Percentiles rank a stretch among this genome's conserved stretches.
Evolutionary conservation across 2,797 vertebrate species (phyloP).

Genomic region (Melanotaenia trifasciata): DNA sequence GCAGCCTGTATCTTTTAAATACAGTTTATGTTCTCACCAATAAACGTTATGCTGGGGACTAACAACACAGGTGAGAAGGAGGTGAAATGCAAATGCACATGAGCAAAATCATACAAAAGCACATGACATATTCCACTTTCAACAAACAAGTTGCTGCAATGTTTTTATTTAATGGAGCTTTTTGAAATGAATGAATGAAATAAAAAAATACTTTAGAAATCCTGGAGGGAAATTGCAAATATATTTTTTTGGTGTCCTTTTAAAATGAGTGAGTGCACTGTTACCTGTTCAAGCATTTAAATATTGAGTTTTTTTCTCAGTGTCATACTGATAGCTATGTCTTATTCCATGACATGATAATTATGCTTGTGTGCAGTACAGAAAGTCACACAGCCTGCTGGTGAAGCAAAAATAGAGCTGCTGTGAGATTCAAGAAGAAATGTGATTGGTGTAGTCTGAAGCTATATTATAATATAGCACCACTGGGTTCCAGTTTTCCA

Average conservation of each 20-base stretch:
- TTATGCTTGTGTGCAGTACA: background rate
- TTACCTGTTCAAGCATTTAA: background rate
- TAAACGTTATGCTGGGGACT: background rate
- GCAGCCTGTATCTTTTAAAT: too few species aligned
- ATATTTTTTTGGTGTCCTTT: background rate
- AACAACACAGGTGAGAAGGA: background rate
- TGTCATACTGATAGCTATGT: background rate
- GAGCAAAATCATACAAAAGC: too few species aligned
- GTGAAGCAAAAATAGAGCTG: constrained; percentile 8
- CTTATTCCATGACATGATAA: background rate
- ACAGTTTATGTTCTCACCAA: background rate
- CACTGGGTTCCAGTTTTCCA: constrained; percentile 19
- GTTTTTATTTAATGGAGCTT: background rate
- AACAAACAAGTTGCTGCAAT: background rate
- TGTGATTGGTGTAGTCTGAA: background rate
- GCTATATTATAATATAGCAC: constrained; percentile 14
- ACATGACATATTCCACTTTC: too few species aligned
- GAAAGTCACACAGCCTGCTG: constrained; percentile 4
- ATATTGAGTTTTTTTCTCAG: background rate
- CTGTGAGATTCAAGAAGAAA: constrained; percentile 11
- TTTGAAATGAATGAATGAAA: background rate
- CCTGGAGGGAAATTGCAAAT: background rate
- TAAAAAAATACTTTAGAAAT: background rate
- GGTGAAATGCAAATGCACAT: background rate
- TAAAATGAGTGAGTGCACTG: background rate